Evolutionary conservation across 30 jellyfish, hydroid and myxozoan genomes (phyloP).

Genomic region (Mastigias papua): DNA sequence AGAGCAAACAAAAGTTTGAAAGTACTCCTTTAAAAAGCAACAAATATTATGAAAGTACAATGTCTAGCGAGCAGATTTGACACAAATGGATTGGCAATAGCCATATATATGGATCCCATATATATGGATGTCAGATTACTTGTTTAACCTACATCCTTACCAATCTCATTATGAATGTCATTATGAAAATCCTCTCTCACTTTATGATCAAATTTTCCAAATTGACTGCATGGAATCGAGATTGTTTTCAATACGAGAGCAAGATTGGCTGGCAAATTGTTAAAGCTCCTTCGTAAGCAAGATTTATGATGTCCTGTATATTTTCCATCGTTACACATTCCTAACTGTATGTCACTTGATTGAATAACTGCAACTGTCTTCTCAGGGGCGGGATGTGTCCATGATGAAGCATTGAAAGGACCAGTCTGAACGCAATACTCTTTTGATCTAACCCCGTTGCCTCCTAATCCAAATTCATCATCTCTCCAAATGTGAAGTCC

Average conservation of each 20-base stretch:
- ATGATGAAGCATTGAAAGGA: conserved; percentile 39
- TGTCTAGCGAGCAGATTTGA: too few relatives aligned
- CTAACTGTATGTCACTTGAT: neutral
- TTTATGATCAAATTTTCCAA: neutral
- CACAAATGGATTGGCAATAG: too few relatives aligned
- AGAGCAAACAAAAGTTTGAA: too few relatives aligned
- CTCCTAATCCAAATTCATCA: conserved; percentile 70
- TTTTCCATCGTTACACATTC: neutral
- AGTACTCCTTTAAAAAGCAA: too few relatives aligned
- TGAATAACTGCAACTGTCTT: neutral
- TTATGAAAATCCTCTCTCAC: conserved; percentile 49
- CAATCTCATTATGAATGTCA: conserved; percentile 44
- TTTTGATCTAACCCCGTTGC: conserved; percentile 18
- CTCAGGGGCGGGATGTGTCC: conserved; percentile 53
- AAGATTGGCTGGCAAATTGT: conserved; percentile 31
- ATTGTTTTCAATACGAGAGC: conserved; percentile 52
- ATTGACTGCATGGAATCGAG: conserved; percentile 39
- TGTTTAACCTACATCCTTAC: conserved; percentile 28
- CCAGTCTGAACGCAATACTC: conserved; percentile 57
- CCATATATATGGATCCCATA: too few relatives aligned
- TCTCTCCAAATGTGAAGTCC: conserved; percentile 73
- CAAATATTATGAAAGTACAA: too few relatives aligned
- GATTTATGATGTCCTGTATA: neutral
- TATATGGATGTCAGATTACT: too few relatives aligned
- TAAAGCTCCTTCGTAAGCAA: conserved; percentile 62